Base-by-base conservation (phyloP, 1,140 invertebrate species). In the Piezodorus guildinii region DNA sequence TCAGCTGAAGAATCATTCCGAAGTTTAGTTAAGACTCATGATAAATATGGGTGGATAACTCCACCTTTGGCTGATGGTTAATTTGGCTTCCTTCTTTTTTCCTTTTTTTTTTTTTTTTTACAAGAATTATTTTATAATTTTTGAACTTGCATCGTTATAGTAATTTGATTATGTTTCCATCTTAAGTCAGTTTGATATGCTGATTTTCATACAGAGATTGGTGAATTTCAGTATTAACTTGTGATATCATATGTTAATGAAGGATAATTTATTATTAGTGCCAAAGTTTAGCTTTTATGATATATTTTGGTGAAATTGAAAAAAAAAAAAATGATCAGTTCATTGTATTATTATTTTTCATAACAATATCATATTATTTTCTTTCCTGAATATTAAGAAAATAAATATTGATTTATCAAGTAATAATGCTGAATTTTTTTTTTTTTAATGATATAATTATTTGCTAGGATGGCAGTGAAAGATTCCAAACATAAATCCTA, bases 31-130 rank as follows among this genome's bases (percentile, higher is more conserved):
- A 90, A 89, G 72, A 91, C 89, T 3, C 89, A 92, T 71, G 88
- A 92, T 69, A 91, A 91, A 71, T 91, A 91, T 71, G 88, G 89
- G 39, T 92, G 89, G 89, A 88, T 92, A 12, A 91, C 88, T 19
- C 88, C 88, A 0, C 83, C 88, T 6, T 76, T 90, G 56, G 81
- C 87, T n/a, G 88, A 91, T 73, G 88, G 88, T 70, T 91, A 82
- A 78, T 14, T 16, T 27, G 12, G 3, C 14, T 25, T 25, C 8
- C 8, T 54, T 54, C 4, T 21, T 14, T 54, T 23, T 2, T 19
- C 6, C 3, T 56, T 56, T 25, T 25, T 23, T 23, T 56, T 23
- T 56, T 56, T 1, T 10, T 14, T 4, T 5, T 17, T 21, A 49
- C 21, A 49, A 19, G 10, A 21, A 49, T 19, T 19, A 49, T 17